Evolutionary conservation across 1,140 invertebrate genomes (phyloP), one percentile per base, ranked within the genome.

Genomic region (Micrasema minimum): DNA sequence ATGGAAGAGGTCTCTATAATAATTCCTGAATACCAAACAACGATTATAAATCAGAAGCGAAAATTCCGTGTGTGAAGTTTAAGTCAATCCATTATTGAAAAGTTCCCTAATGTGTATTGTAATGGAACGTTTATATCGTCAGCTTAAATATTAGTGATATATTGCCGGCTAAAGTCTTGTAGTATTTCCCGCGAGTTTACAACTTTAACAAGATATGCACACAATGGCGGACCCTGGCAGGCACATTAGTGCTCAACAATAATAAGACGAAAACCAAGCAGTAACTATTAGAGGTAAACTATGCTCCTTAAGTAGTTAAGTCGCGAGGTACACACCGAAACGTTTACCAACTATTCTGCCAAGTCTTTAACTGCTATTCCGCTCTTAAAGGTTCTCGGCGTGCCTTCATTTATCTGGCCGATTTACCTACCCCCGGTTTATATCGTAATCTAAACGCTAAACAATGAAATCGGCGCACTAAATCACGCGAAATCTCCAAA

Each of bases 221-320:
- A 74, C 72, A 74, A 74, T 68, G 72, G 65, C 46, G 18, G 16
- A 22, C 38, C 5, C 37, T 45, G 37, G 57, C 57, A 38, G 57
- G 57, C 46, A 51, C 64, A 66, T 66, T 66, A 61, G 66, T 26
- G 48, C 48, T 73, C 35, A 38, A 71, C 72, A 74, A 71, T 74
- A 75, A 72, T 75, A 75, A 75, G 73, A 75, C 66, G 69, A 71
- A 75, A 74, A 68, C 72, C 72, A 71, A 71, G 73, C 73, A 66
- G 69, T 72, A 75, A 75, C 73, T 75, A 75, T 75, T 75, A 74
- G 73, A 75, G 73, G 73, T 75, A 75, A 75, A 75, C 73, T 75
- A 75, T 75, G 73, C 69, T 66, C 66, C 66, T 71, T 74, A 75
- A 75, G 73, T 69, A 69, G 73, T 69, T 72, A 72, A 75, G 70